A percentile compares a stretch with the other conserved stretches of the same genome.
These are phyloP conservation scores for Pteropus alecto DNA, from an alignment of 2,113 vertebrate species.

Conservation along the genomic window DNA sequence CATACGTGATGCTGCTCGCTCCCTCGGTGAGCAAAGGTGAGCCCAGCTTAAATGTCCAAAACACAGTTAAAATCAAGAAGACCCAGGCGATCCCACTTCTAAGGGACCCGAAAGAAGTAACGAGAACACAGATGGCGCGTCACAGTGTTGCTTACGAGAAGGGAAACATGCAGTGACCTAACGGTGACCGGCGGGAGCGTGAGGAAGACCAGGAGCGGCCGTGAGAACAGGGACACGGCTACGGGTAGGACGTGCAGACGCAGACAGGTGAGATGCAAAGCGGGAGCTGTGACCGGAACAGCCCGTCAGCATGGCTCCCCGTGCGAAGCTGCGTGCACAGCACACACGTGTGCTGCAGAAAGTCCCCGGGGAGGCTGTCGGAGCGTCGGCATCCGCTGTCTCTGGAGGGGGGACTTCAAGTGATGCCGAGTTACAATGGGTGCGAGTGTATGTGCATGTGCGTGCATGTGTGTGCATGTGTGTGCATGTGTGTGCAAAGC, in stretches of 20 bases:
- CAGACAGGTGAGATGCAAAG: no score
- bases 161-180: fast-evolving
- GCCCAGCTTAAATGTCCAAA: not conserved
- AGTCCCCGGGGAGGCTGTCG: fast-evolving
- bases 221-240: fast-evolving
- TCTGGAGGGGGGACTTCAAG: not conserved
- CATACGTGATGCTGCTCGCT: no score
- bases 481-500: no score
- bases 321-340: no score
- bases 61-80: not conserved
- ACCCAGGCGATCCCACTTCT: no score
- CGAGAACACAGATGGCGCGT: fast-evolving
- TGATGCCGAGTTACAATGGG: fast-evolving
- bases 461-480: no score
- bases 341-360: fast-evolving
- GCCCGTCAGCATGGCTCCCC: fast-evolving
- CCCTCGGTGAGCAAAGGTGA: not conserved
- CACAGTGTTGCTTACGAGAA: fast-evolving
- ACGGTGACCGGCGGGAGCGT: no score
- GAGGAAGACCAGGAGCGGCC: not conserved
- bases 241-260: no score
- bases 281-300: no score
- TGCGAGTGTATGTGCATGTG: fast-evolving
- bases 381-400: fast-evolving
- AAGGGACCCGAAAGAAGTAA: no score